phyloP scores from a whole-genome alignment of 2,797 vertebrate species.

The Tragelaphus oryx region DNA sequence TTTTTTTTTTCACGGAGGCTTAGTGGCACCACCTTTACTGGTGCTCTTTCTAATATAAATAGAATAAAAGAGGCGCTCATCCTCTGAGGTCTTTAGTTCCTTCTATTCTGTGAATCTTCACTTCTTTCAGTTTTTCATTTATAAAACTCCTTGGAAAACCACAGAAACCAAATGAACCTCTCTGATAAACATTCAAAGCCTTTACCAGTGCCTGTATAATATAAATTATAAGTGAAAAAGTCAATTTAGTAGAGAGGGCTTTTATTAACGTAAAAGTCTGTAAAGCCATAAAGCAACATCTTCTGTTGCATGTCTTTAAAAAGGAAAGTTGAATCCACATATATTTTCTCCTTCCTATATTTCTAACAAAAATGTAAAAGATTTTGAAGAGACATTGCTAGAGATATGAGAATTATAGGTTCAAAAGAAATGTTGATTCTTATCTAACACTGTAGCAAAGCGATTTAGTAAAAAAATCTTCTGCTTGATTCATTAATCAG shows the following conservation, averaged over 20 bases:
- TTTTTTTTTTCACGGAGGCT: not conserved
- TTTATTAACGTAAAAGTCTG: not conserved
- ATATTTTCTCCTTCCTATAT: not conserved
- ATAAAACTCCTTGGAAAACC: not conserved
- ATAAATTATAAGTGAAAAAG: slow-evolving; percentile 2
- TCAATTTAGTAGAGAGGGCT: not conserved
- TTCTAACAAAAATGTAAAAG: not conserved
- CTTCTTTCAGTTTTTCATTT: not conserved
- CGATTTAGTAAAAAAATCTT: not conserved
- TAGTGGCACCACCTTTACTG: fast-evolving
- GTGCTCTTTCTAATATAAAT: not conserved
- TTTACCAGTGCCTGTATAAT: not conserved
- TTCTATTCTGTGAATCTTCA: not conserved
- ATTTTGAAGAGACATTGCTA: not conserved
- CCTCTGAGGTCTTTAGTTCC: not conserved
- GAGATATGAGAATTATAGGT: not conserved
- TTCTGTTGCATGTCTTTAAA: not conserved
- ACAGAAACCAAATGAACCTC: not conserved
- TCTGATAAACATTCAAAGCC: not conserved
- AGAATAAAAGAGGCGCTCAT: not conserved
- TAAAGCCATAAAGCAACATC: not conserved
- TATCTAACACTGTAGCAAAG: not conserved
- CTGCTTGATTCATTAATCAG: not conserved
- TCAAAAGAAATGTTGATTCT: not conserved
- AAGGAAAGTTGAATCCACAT: not conserved